Base-by-base conservation (phyloP, 2,888 invertebrate genomes). In the Keiferia lycopersicella region DNA sequence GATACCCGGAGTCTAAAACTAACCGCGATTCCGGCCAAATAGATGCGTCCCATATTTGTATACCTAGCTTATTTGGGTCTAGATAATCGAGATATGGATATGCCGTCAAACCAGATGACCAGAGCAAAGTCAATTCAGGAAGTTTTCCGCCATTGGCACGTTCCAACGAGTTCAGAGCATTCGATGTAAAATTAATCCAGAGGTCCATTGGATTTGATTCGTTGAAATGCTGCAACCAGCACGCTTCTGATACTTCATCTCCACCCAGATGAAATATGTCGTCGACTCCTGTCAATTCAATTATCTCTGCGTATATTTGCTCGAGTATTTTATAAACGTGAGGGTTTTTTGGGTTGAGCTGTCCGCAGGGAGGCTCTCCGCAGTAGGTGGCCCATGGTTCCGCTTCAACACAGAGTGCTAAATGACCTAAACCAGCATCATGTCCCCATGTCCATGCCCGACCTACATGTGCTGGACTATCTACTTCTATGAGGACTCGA, bases 391-490 rank as follows among this genome's bases (percentile, higher is more conserved):
- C 94, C 96, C 96, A 96, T 0, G 96, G 96, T 72, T 95, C 94
- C 60, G 94, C 94, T 80, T 96, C 96, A 14, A 97, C 93, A 82
- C 97, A 97, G 67, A 96, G 92, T 10, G 96, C 96, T 45, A 97
- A 86, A 64, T 96, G 94, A 0, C 96, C 97, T 62, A 96, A 87
- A 0, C 96, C 96, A 64, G 94, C 94, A 63, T 93, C 91, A 0
- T 94, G 94, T n/a, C 96, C 96, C 96, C 96, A 96, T 69, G 94
- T 94, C 96, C 96, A 97, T 0, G 97, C 97, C 70, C 95, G 95
- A 3, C 97, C 96, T 1, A 96, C 96, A 83, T 98, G 97, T 3
- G 96, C 97, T 0, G 98, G 98, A 10, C 96, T 95, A 86, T 98
- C 98, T 63, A 98, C 95, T 87, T 98, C 98, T 0, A 98, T 94